phyloP scores from a whole-genome alignment of 2,113 vertebrate species.

The Strigops habroptila region DNA sequence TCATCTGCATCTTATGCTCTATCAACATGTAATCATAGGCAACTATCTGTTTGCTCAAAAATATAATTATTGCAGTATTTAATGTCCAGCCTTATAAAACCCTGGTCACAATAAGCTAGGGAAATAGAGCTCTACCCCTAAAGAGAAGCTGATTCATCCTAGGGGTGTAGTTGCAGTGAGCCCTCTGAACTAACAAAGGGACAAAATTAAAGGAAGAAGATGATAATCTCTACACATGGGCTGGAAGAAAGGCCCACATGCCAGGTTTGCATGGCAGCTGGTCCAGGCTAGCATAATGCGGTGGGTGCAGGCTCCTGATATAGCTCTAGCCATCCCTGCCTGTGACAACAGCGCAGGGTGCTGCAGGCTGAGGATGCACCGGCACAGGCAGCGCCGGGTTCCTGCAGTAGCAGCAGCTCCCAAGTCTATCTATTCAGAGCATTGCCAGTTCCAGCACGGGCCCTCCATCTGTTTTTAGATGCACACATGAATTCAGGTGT shows the following conservation, averaged over 20 bases:
- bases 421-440: background rate
- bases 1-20: background rate
- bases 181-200: background rate
- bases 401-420: background rate
- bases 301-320: background rate
- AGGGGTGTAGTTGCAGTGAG: background rate
- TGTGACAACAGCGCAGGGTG: background rate
- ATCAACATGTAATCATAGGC: background rate
- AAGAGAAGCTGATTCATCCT: background rate
- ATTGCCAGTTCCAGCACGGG: background rate
- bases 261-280: background rate
- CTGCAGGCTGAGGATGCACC: fast-evolving
- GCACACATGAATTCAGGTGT: background rate
- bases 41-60: background rate
- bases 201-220: background rate
- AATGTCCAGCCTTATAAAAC: background rate
- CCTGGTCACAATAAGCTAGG: background rate
- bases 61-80: background rate
- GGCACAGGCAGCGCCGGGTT: background rate
- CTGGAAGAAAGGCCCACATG: background rate
- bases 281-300: background rate
- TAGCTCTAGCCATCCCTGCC: background rate
- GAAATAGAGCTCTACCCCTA: background rate
- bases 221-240: background rate
- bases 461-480: background rate